Evolutionary conservation across 2,888 invertebrate species (phyloP).

Genomic region (Parnassius orleans): DNA sequence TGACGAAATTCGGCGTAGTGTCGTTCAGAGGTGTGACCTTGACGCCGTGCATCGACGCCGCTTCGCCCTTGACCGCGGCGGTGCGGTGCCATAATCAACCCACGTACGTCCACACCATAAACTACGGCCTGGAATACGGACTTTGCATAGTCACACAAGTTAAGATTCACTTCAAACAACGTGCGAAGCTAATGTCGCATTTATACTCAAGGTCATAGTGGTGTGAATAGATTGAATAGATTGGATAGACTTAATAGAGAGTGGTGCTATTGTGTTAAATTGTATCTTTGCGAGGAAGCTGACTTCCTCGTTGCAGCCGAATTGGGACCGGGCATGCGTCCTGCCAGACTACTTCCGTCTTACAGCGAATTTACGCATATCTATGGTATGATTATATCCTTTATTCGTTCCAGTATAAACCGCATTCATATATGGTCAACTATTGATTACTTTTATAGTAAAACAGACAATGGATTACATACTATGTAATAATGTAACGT

Average conservation of each 20-base stretch:
- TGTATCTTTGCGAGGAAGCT: slow-evolving; percentile 26
- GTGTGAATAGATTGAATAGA: slow-evolving; percentile 12
- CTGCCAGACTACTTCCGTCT: slow-evolving; percentile 17
- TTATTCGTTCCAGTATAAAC: no score
- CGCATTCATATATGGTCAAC: no score
- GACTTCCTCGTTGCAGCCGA: slow-evolving; percentile 28
- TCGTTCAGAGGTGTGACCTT: slow-evolving; percentile 44
- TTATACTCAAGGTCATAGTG: slow-evolving; percentile 3
- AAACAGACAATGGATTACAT: no score
- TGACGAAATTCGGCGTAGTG: slow-evolving; percentile 35
- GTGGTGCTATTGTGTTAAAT: slow-evolving; percentile 14
- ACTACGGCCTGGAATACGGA: slow-evolving; percentile 35
- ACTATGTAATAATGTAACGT: no score
- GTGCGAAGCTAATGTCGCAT: slow-evolving; percentile 11
- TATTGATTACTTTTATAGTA: no score
- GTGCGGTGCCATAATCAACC: slow-evolving; percentile 32
- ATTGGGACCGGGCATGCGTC: slow-evolving; percentile 21
- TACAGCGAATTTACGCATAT: not conserved
- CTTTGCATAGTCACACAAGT: slow-evolving; percentile 22
- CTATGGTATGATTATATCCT: not conserved
- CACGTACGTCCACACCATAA: slow-evolving; percentile 37
- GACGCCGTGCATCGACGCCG: slow-evolving; percentile 34
- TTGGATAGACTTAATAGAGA: slow-evolving; percentile 5
- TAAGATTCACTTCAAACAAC: slow-evolving; percentile 1
- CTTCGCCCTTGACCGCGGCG: slow-evolving; percentile 41